Conservation (phyloP, 2,797 vertebrate genomes). For the Hemibagrus guttatus region DNA sequence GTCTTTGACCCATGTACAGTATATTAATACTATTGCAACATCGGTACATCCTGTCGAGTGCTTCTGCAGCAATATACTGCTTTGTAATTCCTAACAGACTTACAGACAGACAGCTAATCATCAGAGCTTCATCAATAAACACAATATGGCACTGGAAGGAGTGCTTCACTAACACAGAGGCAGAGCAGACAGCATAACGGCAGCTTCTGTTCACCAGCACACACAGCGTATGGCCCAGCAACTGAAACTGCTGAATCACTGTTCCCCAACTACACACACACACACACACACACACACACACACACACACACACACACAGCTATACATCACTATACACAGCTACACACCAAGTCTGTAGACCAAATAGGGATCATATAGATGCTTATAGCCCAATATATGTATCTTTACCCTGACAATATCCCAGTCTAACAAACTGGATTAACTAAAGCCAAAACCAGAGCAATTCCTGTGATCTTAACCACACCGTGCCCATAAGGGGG, state of each 20-base stretch:
- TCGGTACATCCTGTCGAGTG: conserved; percentile 1
- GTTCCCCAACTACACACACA: conserved; percentile 14
- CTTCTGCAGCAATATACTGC: conserved; percentile 8
- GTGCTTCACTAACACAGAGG: conserved; percentile 20
- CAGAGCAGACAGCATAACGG: conserved; percentile 28
- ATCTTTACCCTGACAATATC: neutral
- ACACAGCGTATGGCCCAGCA: conserved; percentile 31
- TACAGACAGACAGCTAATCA: conserved; percentile 29
- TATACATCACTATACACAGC: neutral
- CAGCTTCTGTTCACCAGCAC: conserved; percentile 44
- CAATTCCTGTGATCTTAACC: neutral
- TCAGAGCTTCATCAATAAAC: conserved; percentile 29
- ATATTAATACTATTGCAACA: conserved; percentile 22
- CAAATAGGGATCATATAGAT: conserved; percentile 36
- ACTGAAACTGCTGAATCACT: conserved; percentile 44
- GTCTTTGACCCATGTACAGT: conserved; percentile 17
- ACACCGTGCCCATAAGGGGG: neutral
- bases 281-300: neutral
- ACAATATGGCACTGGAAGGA: conserved; percentile 39
- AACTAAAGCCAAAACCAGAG: conserved; percentile 6
- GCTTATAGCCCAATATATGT: conserved; percentile 15
- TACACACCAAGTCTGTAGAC: conserved; percentile 29
- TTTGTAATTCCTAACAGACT: conserved; percentile 23
- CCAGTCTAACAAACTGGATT: conserved; percentile 23
- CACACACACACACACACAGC: neutral